Conservation (phyloP, 2,113 vertebrate species). For the Hiodon tergisus region DNA sequence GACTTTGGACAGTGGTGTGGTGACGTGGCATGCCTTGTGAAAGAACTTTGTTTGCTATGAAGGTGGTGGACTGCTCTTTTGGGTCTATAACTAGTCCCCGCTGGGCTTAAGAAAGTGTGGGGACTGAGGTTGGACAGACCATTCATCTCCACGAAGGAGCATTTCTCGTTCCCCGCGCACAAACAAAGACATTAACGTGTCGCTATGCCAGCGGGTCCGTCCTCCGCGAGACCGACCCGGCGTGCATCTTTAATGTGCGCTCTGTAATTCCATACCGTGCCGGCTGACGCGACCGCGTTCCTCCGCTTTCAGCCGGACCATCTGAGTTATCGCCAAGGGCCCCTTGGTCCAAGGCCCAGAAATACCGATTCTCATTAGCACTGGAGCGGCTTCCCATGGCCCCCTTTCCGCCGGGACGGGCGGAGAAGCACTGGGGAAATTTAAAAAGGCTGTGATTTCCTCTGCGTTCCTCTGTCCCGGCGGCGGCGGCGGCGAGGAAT, state of each 20-base stretch:
- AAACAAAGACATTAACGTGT: slow-evolving; percentile 28
- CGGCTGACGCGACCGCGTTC: slow-evolving; percentile 21
- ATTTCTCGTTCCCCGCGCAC: neutral
- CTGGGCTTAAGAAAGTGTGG: no score
- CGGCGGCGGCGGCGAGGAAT: neutral
- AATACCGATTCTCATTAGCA: neutral
- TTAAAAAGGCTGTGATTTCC: neutral
- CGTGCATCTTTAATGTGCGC: slow-evolving; percentile 50
- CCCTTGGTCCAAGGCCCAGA: neutral
- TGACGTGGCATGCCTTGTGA: neutral
- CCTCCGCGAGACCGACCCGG: slow-evolving; percentile 27
- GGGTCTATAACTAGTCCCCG: neutral
- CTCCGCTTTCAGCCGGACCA: neutral
- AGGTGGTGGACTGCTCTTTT: neutral
- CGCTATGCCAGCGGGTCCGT: slow-evolving; percentile 27
- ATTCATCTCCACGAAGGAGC: neutral
- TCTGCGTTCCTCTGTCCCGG: neutral
- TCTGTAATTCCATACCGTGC: slow-evolving; percentile 60
- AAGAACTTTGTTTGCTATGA: neutral
- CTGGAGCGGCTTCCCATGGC: neutral
- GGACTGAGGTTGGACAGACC: neutral
- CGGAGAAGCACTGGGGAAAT: neutral
- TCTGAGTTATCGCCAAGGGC: neutral
- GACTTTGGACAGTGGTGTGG: neutral
- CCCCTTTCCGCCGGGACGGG: neutral